These are phyloP conservation scores for Clivina fossor DNA, from an alignment of 2,888 invertebrate species.

Conservation along the genomic window DNA sequence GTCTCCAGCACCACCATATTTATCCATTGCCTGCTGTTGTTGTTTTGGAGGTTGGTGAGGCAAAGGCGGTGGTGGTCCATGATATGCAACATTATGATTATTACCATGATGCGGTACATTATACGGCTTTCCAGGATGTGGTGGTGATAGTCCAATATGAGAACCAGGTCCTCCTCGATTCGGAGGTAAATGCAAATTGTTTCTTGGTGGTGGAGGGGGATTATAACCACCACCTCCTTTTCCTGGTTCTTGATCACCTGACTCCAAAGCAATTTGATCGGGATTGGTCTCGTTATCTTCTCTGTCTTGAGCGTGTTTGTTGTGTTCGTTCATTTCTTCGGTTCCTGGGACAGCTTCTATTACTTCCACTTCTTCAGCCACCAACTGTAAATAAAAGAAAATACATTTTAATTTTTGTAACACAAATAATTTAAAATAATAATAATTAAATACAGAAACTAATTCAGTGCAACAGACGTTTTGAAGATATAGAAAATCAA, in stretches of 20 bases:
- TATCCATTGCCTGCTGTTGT: constrained; percentile 50
- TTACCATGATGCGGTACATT: constrained; percentile 55
- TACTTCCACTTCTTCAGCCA: constrained; percentile 64
- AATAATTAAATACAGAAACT: background rate
- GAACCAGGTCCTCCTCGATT: constrained; percentile 53
- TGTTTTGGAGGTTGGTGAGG: constrained; percentile 49
- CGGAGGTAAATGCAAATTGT: constrained; percentile 53
- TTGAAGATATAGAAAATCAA: too few relatives aligned
- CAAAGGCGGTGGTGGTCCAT: constrained; percentile 73
- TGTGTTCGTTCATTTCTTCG: constrained; percentile 59
- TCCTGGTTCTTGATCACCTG: constrained; percentile 62
- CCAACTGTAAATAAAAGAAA: constrained; percentile 47
- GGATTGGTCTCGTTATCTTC: constrained; percentile 64
- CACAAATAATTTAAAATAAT: background rate
- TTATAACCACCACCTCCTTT: constrained; percentile 47
- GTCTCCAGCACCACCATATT: constrained; percentile 60
- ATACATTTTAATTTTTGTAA: background rate
- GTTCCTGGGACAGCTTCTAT: constrained; percentile 62
- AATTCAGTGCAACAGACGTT: too few relatives aligned
- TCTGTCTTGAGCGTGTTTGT: constrained; percentile 51
- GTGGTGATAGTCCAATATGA: constrained; percentile 42
- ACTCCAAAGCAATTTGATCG: constrained; percentile 75
- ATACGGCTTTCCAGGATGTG: constrained; percentile 54
- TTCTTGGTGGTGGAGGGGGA: constrained; percentile 54
- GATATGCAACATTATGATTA: constrained; percentile 63